A percentile compares a stretch with the other conserved stretches of the same genome.
These are phyloP conservation scores for Boloria euphrosyne DNA, from an alignment of 2,888 invertebrate genomes.

Conservation along the genomic window DNA sequence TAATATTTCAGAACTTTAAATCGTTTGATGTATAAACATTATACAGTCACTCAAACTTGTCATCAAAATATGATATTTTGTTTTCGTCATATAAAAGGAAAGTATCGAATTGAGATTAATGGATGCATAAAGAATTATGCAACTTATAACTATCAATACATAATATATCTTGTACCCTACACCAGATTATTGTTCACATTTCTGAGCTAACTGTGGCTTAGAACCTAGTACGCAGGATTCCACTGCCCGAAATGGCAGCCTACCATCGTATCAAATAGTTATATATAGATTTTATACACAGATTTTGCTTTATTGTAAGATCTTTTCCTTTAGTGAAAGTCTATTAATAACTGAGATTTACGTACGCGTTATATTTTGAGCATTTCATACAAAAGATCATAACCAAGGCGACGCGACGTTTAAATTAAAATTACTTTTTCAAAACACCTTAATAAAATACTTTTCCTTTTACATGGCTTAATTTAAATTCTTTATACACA, in stretches of 20 bases:
- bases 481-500: constrained; percentile 21
- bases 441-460: constrained; percentile 20
- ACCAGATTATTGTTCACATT: not conserved
- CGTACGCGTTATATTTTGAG: not conserved
- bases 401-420: constrained; percentile 3
- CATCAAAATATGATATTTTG: too few species aligned
- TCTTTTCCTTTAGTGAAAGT: too few species aligned
- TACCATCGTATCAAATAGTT: not conserved
- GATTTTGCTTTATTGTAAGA: too few species aligned
- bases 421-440: constrained; percentile 18
- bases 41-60: too few species aligned
- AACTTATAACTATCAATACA: too few species aligned
- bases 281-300: not conserved
- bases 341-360: not conserved
- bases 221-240: not conserved
- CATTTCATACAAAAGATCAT: not conserved
- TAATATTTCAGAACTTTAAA: too few species aligned
- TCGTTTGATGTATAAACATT: too few species aligned
- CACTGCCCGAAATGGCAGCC: not conserved
- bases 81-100: too few species aligned
- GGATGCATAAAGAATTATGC: too few species aligned
- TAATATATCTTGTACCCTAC: not conserved
- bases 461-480: constrained; percentile 10
- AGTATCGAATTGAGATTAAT: too few species aligned
- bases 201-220: constrained; percentile 3